Base-by-base conservation (phyloP, 1,140 invertebrate species). In the Drosophila ananassae region DNA sequence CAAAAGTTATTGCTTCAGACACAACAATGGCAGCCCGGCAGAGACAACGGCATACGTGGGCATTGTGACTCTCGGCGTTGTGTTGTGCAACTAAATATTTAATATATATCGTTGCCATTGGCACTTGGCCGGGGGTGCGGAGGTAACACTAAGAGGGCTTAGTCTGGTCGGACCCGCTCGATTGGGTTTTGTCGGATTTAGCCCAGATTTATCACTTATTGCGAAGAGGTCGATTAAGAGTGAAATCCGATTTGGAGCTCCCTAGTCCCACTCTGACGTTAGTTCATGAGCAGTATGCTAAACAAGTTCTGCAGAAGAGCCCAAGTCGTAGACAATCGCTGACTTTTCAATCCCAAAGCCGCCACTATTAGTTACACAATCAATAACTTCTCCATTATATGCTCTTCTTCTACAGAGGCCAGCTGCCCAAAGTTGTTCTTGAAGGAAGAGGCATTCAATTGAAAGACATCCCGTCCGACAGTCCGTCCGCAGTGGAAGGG, bases 151-250 rank as follows among this genome's bases (percentile, higher is more conserved):
- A 28, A 28, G 41, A 51, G 24, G 52, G 12, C 51, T 54, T n/a
- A 44, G 28, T 24, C 68, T 51, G 66, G 24, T 34, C 74, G 53
- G 39, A 13, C 3, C 3, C 28, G 47, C 34, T 30, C 44, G 57
- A 66, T 60, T 74, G 53, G 50, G 71, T 59, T 61, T 67, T 57
- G 67, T 50, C 24, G 53, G 63, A 44, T 47, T 62, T 77, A 47
- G 34, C 54, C 68, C 48, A 82, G 79, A 81, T 82, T 82, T 81
- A 82, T 82, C 79, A 68, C 69, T 78, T 82, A 78, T 82, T 82
- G 68, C 67, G 77, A 63, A 53, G 64, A 76, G 57, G 39, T 44
- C 41, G 41, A 44, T 56, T 76, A 53, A 17, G 41, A 21, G 9
- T 34, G 8, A 52, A 13, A 51, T 25, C 17, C 13, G 17, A 44